phyloP scores from a whole-genome alignment of 1,140 invertebrate genomes.

The Teleogryllus occipitalis region DNA sequence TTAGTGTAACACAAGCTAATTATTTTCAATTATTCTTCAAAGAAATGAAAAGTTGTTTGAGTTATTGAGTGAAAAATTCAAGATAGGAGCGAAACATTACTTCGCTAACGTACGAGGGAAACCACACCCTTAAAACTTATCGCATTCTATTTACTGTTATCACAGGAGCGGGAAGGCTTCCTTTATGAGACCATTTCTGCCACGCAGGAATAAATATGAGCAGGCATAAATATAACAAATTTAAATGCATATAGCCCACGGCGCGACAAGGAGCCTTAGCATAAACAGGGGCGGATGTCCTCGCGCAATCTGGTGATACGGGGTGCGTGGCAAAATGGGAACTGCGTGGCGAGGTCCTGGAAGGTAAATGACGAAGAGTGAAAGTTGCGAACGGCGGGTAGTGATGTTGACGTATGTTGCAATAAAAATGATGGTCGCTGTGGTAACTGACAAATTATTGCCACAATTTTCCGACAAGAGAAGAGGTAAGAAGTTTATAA shows the following conservation, averaged over 20 bases:
- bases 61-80: background rate
- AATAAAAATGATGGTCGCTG: background rate
- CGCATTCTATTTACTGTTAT: background rate
- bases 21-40: no score
- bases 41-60: no score
- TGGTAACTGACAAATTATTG: background rate
- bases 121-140: background rate
- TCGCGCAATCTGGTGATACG: background rate
- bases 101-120: background rate
- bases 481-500: background rate
- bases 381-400: no score
- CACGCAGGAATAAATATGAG: background rate
- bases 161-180: background rate
- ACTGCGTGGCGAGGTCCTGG: no score
- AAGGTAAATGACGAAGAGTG: no score
- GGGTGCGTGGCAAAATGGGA: no score
- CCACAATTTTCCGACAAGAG: background rate
- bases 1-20: no score
- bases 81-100: background rate
- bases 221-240: background rate
- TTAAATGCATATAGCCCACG: background rate
- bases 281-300: background rate
- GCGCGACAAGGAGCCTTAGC: background rate
- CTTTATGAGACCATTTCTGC: background rate
- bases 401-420: no score